Percentiles rank a stretch among this genome's conserved stretches.
phyloP scores from a whole-genome alignment of 2,797 vertebrate species.

The Orestias chungarensis region DNA sequence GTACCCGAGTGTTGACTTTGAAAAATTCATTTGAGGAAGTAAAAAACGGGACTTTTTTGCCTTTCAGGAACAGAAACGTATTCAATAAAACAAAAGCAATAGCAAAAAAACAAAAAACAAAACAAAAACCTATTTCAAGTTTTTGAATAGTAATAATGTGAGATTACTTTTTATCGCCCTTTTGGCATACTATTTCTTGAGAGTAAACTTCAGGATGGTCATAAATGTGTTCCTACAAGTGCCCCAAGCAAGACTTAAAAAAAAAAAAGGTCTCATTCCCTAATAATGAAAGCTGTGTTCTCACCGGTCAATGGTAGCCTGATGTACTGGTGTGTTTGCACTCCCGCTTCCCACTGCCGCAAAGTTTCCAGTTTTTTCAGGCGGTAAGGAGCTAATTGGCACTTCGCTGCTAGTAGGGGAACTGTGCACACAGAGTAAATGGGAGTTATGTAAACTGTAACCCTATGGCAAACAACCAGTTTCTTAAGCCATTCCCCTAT shows the following conservation, averaged over 20 bases:
- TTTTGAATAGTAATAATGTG: not conserved
- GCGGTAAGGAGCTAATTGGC: slow-evolving; percentile 27
- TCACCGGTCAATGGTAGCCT: slow-evolving; percentile 65
- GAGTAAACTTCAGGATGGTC: not conserved
- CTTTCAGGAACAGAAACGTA: slow-evolving; percentile 54
- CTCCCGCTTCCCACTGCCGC: slow-evolving; percentile 45
- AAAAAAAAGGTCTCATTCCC: not conserved
- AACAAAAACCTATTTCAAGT: not conserved
- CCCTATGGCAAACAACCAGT: not conserved
- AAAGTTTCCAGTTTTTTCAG: slow-evolving; percentile 59
- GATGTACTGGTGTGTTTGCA: slow-evolving; percentile 46
- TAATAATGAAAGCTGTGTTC: slow-evolving; percentile 4
- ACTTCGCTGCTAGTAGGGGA: slow-evolving; percentile 45
- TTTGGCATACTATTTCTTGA: not conserved
- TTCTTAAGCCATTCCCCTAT: not conserved
- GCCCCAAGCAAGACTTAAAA: not conserved
- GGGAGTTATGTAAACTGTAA: not conserved
- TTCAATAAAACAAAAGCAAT: not conserved
- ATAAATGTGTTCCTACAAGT: not conserved
- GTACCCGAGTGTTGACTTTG: slow-evolving; percentile 23
- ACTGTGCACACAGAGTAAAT: slow-evolving; percentile 43
- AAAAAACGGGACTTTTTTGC: slow-evolving; percentile 35
- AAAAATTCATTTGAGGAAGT: slow-evolving; percentile 24
- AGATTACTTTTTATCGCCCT: not conserved
- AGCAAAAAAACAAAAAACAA: not conserved